A percentile compares a stretch with the other conserved stretches of the same genome.
Conservation (phyloP, 2,888 invertebrate species). For the Cactoblastis cactorum region DNA sequence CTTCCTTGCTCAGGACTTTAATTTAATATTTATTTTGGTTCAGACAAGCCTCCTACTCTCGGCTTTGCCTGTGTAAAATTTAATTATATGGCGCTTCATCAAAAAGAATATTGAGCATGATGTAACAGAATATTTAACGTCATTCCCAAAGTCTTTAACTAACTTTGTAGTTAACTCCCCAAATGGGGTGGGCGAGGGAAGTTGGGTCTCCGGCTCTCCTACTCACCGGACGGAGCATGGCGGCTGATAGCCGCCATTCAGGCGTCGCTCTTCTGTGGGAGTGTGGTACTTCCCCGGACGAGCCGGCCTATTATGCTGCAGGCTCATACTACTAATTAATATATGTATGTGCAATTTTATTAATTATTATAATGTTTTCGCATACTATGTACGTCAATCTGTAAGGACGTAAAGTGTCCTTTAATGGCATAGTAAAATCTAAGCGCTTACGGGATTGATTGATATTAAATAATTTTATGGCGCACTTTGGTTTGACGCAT, state of each 20-base stretch:
- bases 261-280: no score
- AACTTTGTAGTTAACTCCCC: no score
- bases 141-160: no score
- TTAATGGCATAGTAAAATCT: constrained; percentile 41
- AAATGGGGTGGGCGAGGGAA: no score
- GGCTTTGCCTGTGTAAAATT: background rate
- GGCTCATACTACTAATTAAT: background rate
- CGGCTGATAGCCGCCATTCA: no score
- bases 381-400: constrained; percentile 6
- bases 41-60: no score
- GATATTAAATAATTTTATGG: constrained; percentile 47
- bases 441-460: constrained; percentile 48
- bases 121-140: no score
- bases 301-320: no score
- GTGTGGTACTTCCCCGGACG: no score
- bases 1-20: background rate
- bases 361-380: background rate
- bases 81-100: background rate
- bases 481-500: constrained; percentile 23
- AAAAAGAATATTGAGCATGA: no score
- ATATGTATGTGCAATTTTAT: background rate
- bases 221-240: no score
- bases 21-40: background rate
- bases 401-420: constrained; percentile 20
- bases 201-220: no score